phyloP scores from a whole-genome alignment of 1,140 invertebrate genomes.

The Drepana arcuata region DNA sequence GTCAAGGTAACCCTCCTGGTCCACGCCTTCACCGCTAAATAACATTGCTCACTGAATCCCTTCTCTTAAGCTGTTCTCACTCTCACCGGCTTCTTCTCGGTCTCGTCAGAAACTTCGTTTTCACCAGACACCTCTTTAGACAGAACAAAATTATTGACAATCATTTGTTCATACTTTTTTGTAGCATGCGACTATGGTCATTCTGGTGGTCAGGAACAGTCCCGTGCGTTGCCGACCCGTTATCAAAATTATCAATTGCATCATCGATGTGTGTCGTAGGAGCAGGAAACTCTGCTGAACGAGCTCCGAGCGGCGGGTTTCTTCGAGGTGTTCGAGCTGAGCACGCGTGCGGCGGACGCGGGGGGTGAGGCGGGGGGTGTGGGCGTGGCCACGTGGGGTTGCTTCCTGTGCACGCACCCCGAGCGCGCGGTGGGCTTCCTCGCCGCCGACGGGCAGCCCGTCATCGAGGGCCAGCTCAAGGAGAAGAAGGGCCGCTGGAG shows the following conservation, averaged over 20 bases:
- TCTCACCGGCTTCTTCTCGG: too few relatives aligned
- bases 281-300: slow-evolving; percentile 87
- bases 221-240: too few relatives aligned
- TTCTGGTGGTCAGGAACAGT: too few relatives aligned
- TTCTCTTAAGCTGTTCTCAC: too few relatives aligned
- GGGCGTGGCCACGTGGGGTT: slow-evolving; percentile 79
- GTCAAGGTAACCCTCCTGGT: slow-evolving; percentile 75
- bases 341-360: slow-evolving; percentile 61
- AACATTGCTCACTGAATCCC: too few relatives aligned
- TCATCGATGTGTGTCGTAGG: slow-evolving; percentile 67
- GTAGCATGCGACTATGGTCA: too few relatives aligned
- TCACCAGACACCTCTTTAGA: too few relatives aligned
- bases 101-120: too few relatives aligned
- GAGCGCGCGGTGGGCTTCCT: slow-evolving; percentile 88
- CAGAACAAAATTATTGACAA: too few relatives aligned
- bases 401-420: slow-evolving; percentile 93
- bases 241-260: too few relatives aligned
- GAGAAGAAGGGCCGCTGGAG: slow-evolving; percentile 96
- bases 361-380: slow-evolving; percentile 37
- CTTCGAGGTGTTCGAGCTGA: slow-evolving; percentile 93
- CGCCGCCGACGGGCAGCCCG: slow-evolving; percentile 79
- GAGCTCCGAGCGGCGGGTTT: slow-evolving; percentile 90
- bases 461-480: slow-evolving; percentile 93
- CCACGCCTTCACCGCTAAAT: background rate
- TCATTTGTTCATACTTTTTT: too few relatives aligned